Conservation (phyloP, 2,797 vertebrate genomes). For the Loris lydekkerianus region DNA sequence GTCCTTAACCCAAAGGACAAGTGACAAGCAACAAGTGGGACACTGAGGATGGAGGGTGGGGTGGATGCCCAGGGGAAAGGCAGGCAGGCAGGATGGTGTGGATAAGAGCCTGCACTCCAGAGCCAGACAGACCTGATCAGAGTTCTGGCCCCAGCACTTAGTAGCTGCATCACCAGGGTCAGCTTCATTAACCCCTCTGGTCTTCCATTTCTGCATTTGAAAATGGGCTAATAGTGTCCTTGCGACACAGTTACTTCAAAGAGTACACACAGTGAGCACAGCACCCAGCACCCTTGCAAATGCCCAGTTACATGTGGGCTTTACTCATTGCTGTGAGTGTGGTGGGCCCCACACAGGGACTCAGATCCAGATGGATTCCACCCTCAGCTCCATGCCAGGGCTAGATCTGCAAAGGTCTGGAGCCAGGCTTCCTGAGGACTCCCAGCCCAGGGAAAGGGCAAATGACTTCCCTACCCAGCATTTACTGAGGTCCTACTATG, state of each 20-base stretch:
- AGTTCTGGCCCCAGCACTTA: neutral
- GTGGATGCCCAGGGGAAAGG: neutral
- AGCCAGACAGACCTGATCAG: neutral
- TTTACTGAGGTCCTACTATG: neutral
- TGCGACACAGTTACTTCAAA: neutral
- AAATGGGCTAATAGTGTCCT: slow-evolving; percentile 60
- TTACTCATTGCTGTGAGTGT: fast-evolving
- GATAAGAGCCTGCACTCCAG: neutral
- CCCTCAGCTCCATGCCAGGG: fast-evolving
- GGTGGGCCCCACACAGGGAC: fast-evolving
- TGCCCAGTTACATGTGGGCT: neutral
- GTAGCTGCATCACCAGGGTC: neutral
- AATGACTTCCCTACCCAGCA: fast-evolving
- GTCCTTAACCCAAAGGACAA: neutral
- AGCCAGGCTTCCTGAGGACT: neutral
- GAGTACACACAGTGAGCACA: slow-evolving; percentile 4
- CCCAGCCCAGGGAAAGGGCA: neutral
- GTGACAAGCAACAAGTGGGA: neutral
- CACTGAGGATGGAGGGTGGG: neutral
- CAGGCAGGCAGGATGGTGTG: neutral
- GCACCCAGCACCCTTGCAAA: slow-evolving; percentile 23
- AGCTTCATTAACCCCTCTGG: slow-evolving; percentile 42
- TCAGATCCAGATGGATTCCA: neutral
- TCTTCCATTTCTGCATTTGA: slow-evolving; percentile 61
- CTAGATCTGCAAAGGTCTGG: neutral